These are phyloP conservation scores for Trilocha varians DNA, from an alignment of 2,888 invertebrate genomes.

Conservation along the genomic window DNA sequence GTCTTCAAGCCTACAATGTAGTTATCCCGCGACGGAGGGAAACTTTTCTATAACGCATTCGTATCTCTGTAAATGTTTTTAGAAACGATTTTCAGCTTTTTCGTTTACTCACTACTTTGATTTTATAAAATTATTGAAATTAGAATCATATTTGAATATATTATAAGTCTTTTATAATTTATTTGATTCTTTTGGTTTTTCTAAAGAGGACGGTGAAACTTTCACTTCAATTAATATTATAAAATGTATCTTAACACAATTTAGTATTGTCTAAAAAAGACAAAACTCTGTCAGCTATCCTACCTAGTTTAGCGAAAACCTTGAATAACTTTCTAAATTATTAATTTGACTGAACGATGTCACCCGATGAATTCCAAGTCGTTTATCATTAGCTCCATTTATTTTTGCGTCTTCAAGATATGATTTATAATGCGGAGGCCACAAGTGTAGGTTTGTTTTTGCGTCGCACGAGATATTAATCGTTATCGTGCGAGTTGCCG, in stretches of 20 bases:
- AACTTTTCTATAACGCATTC: conserved; percentile 17
- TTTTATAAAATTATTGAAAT: too few species aligned
- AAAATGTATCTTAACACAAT: too few species aligned
- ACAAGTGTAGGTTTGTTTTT: conserved; percentile 67
- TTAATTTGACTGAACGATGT: conserved; percentile 45
- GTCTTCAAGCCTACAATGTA: conserved; percentile 28
- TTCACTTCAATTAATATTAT: too few species aligned
- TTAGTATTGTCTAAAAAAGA: neutral
- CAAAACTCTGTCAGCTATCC: neutral
- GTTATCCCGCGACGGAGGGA: conserved; percentile 23
- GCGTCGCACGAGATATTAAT: conserved; percentile 68
- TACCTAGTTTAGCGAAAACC: neutral
- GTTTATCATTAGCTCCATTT: conserved; percentile 72
- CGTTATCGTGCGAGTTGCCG: conserved; percentile 65
- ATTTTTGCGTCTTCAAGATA: conserved; percentile 70
- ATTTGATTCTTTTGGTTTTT: too few species aligned
- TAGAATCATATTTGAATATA: too few species aligned
- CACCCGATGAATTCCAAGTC: conserved; percentile 51
- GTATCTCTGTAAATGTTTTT: neutral
- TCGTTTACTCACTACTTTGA: too few species aligned
- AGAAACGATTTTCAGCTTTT: too few species aligned
- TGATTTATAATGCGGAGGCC: conserved; percentile 68
- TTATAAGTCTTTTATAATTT: too few species aligned
- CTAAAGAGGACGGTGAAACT: too few species aligned
- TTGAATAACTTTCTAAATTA: conserved; percentile 35